These are phyloP conservation scores for Pseudomyrmex gracilis DNA, from an alignment of 1,140 invertebrate species.

Conservation along the genomic window DNA sequence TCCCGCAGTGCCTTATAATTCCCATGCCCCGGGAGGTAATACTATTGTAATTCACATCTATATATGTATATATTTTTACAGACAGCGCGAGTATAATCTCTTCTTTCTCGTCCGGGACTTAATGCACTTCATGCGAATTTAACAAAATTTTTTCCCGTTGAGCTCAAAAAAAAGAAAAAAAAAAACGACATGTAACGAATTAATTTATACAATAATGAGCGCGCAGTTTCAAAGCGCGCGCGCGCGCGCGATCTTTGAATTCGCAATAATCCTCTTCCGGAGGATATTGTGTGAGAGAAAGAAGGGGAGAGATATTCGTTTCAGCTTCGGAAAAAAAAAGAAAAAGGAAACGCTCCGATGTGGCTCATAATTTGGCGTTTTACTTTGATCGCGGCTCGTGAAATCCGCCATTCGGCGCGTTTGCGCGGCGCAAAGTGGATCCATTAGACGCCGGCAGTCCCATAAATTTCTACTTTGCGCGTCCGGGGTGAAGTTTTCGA, in stretches of 20 bases:
- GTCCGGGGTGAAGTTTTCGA: slow-evolving; percentile 30
- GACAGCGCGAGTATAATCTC: background rate
- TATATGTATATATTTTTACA: background rate
- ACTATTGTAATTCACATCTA: slow-evolving; percentile 24
- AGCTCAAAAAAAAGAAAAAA: background rate
- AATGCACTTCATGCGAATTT: background rate
- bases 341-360: background rate
- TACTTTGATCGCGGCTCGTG: slow-evolving; percentile 15
- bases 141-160: slow-evolving; percentile 4
- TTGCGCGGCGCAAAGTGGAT: slow-evolving; percentile 42
- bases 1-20: background rate
- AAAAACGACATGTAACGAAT: too few relatives aligned
- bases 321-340: background rate
- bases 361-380: slow-evolving; percentile 13
- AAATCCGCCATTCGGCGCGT: slow-evolving; percentile 32
- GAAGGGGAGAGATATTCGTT: background rate
- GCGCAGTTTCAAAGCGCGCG: too few relatives aligned
- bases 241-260: background rate
- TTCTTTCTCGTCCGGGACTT: background rate
- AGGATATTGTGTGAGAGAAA: too few relatives aligned
- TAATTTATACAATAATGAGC: too few relatives aligned
- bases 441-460: slow-evolving; percentile 34
- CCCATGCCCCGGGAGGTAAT: background rate
- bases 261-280: too few relatives aligned
- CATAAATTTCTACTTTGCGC: slow-evolving; percentile 56